A percentile compares a stretch with the other conserved stretches of the same genome.
These are phyloP conservation scores for Saturnia japonica DNA, from an alignment of 2,888 invertebrate genomes.

Conservation along the genomic window DNA sequence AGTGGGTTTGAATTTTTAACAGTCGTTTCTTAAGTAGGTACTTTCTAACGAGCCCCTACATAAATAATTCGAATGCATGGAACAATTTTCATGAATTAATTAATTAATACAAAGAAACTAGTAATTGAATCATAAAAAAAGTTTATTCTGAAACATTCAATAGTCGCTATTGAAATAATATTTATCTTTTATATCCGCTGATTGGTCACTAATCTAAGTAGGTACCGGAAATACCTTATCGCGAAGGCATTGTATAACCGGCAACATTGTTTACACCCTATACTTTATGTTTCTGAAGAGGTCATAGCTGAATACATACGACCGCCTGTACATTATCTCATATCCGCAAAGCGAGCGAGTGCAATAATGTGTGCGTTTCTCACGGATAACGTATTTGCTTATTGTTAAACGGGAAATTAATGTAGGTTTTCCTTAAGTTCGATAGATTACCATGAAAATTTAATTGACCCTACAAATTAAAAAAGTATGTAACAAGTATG, in stretches of 20 bases:
- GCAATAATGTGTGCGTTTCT: constrained; percentile 66
- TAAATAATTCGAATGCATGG: no score
- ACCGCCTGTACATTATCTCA: constrained; percentile 51
- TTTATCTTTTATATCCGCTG: constrained; percentile 51
- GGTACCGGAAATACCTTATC: constrained; percentile 63
- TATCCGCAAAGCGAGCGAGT: constrained; percentile 59
- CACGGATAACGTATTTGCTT: constrained; percentile 56
- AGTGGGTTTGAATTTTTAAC: no score
- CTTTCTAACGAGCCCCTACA: no score
- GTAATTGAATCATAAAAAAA: neutral
- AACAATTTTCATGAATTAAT: no score
- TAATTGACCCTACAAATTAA: no score
- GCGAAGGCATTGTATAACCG: constrained; percentile 27
- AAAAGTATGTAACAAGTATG: no score
- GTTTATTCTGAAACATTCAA: neutral
- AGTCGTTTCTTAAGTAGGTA: no score
- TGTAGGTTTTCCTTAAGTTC: constrained; percentile 19
- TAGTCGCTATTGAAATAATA: constrained; percentile 23
- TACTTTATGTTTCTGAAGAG: constrained; percentile 23
- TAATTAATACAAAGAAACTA: no score
- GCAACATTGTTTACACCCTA: constrained; percentile 30
- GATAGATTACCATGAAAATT: constrained; percentile 22
- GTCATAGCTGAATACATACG: constrained; percentile 21
- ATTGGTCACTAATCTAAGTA: constrained; percentile 64
- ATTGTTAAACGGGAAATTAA: constrained; percentile 24